These are phyloP conservation scores for Berghia stephanieae DNA, from an alignment of 1,140 invertebrate species.

Conservation along the genomic window DNA sequence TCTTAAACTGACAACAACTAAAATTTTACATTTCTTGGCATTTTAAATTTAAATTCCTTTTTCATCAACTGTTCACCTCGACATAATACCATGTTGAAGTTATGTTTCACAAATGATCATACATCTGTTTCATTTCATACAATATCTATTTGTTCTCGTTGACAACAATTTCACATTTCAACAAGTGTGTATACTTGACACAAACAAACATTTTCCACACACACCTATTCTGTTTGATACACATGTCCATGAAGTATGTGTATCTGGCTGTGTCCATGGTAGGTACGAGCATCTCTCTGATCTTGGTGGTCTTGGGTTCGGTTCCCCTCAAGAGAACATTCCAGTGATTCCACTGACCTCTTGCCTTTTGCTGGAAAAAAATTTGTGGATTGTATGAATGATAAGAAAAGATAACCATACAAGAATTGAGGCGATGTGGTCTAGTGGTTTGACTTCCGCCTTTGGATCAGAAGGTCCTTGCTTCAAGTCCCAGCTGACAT, in stretches of 20 bases:
- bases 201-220: no score
- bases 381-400: no score
- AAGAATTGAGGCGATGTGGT: no score
- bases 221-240: constrained; percentile 60
- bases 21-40: no score
- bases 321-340: constrained; percentile 62
- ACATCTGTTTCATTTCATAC: background rate
- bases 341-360: constrained; percentile 69
- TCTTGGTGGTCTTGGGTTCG: constrained; percentile 55
- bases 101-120: background rate
- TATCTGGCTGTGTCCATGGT: constrained; percentile 68
- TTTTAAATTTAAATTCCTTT: no score
- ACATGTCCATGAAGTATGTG: constrained; percentile 63
- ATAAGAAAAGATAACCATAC: no score
- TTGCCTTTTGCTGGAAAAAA: constrained; percentile 56
- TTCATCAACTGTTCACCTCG: background rate
- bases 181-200: no score
- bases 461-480: no score
- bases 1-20: no score
- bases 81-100: background rate
- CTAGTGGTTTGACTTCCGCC: no score
- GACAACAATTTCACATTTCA: no score
- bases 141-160: background rate
- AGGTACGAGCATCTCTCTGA: constrained; percentile 66
- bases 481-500: no score